Evolutionary conservation across 64 coral and sea anemone species (phyloP), one percentile per base, ranked within the genome.

Genomic region (Acropora tenuis): DNA sequence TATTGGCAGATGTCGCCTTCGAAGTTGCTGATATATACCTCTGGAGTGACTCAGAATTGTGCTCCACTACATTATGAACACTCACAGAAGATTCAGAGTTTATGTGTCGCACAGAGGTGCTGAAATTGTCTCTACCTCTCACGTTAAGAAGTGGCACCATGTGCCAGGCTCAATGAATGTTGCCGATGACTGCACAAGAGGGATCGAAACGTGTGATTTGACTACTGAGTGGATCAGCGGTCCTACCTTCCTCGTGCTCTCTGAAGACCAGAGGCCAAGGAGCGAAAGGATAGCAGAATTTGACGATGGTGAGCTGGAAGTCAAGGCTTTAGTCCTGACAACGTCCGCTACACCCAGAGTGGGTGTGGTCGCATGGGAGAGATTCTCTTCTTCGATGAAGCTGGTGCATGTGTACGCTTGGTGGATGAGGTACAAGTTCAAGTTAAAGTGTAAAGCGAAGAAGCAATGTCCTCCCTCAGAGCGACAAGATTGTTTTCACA

Each of bases 1-100:
- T 78, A 49, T 50, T 78, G 3, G 46, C 48, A 49, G 47, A 78
- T 50, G n/a, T 78, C 47, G 76, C 48, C 76, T 20, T 71, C 30
- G 18, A 71, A 71, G 68, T 71, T 50, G 43, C 46, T 47, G 48
- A 78, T 8, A 47, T 10, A 15, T 41, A 78, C 9, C 12, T 78
- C 17, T 78, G 76, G 76, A 78, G 76, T n/a, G 76, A 78, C 43
- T 78, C 76, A 3, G 12, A 17, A 78, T 78, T 6, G 76, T 78
- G 11, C 43, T 78, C 5, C 76, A 71, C 17, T 78, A 78, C 41
- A 4, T 78, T 13, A 47, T 16, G 3, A 78, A 78, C 76, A 47
- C 48, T 4, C 76, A 78, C 6, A 78, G 41, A 49, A 63, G 80
- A 83, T 83, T 83, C 57, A 66, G 80, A 6, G 57, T 17, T 2